Base-by-base conservation (phyloP, 2,797 vertebrate species). In the Aselliscus stoliczkanus region DNA sequence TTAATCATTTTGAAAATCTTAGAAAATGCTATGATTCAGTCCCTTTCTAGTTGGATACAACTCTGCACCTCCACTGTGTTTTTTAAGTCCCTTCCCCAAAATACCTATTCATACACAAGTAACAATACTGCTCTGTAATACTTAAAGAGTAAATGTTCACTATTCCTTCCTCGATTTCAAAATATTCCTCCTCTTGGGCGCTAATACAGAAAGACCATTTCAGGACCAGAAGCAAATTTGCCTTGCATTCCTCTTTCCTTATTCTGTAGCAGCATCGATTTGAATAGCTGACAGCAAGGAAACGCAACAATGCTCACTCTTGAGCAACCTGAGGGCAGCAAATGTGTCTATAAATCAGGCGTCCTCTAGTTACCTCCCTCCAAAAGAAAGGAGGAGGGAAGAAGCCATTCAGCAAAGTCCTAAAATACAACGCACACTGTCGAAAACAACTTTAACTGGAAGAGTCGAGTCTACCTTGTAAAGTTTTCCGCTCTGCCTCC, bases 371-470 rank as follows among this genome's bases (percentile, higher is more conserved):
- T 44, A 47, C 50, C n/a, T 27, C 37, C 5, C 47, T 12, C 23
- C 62, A 15, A 34, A 67, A n/a, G 13, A 11, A 29, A 25, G 11
- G 3, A 18, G 8, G 2, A 39, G 15, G 8, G 25, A 25, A 42
- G 42, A 25, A 42, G 42, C 34, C 77, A 23, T n/a, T 56, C 65
- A 31, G 17, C 75, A 47, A 83, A 92, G 44, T 58, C 80, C 72
- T 89, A 80, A 93, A 73, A 73, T 44, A 18, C 76, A 13, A 15
- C 0, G 58, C 8, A 47, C 25, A 23, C 1, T 6, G 27, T 62
- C n/a, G 70, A 79, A 79, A 72, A 87, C 81, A 94, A 83, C 81
- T 96, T 76, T 23, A 76, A 54, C 70, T 58, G 42, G 75, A 75
- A 91, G 76, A 84, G 54, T 29, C n/a, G n/a, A 2, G 47, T 89